These are phyloP conservation scores for Ancistrus triradiatus DNA, from an alignment of 2,113 vertebrate genomes.

Conservation along the genomic window DNA sequence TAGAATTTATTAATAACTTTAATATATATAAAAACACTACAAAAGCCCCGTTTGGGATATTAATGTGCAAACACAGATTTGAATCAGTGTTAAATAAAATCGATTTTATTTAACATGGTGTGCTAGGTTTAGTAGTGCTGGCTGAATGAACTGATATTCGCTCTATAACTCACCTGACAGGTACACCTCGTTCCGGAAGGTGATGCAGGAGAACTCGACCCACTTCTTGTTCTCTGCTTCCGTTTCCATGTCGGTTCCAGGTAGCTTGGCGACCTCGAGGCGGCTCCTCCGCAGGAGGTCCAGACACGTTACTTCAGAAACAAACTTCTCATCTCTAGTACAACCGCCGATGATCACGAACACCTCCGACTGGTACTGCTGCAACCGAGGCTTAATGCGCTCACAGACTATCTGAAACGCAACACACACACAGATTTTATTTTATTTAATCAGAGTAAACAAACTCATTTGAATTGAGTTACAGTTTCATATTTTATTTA, in stretches of 20 bases:
- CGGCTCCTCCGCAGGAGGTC: constrained; percentile 92
- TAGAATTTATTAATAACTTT: too few relatives aligned
- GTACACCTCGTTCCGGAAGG: constrained; percentile 93
- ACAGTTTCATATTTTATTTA: too few relatives aligned
- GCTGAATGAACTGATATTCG: too few relatives aligned
- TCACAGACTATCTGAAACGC: constrained; percentile 83
- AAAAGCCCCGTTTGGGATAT: too few relatives aligned
- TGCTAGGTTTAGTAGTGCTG: too few relatives aligned
- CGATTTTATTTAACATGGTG: too few relatives aligned
- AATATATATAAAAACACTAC: too few relatives aligned
- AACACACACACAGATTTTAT: constrained; percentile 39
- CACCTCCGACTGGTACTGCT: constrained; percentile 91
- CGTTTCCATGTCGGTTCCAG: constrained; percentile 80
- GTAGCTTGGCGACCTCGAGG: constrained; percentile 91
- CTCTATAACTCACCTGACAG: constrained; percentile 81
- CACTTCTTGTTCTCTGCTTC: constrained; percentile 89
- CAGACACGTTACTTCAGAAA: constrained; percentile 92
- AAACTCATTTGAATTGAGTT: too few relatives aligned
- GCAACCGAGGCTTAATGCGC: constrained; percentile 89
- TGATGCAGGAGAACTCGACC: constrained; percentile 96
- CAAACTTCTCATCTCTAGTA: constrained; percentile 92
- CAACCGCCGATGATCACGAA: constrained; percentile 97
- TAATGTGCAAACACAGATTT: too few relatives aligned
- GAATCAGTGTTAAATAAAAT: too few relatives aligned
- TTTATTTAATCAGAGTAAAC: too few relatives aligned